Base-by-base conservation (phyloP, 2,888 invertebrate genomes). In the Sacculina carcini region DNA sequence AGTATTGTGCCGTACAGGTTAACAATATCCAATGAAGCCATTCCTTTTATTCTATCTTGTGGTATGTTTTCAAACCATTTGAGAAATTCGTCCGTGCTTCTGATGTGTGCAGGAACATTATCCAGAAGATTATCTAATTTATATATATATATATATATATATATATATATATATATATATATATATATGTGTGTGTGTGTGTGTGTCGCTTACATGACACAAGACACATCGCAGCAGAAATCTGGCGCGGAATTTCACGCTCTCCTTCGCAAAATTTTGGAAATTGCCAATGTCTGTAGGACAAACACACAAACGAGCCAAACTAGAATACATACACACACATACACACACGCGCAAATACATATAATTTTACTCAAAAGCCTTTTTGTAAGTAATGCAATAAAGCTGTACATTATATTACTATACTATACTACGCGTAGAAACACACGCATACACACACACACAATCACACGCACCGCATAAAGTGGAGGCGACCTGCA, bases 91-190 rank as follows among this genome's bases (percentile, higher is more conserved):
- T n/a, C n/a, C n/a, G n/a, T n/a, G n/a, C n/a, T n/a, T n/a, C n/a
- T n/a, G n/a, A n/a, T n/a, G n/a, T n/a, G n/a, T n/a, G n/a, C n/a
- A n/a, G n/a, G n/a, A n/a, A n/a, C n/a, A n/a, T n/a, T n/a, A n/a
- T n/a, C n/a, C n/a, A n/a, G n/a, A n/a, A n/a, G n/a, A n/a, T n/a
- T 23, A 44, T 10, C 24, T 44, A 19, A 40, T 40, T 19, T 40
- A 40, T 40, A 40, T 40, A 40, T 40, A 40, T 40, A 40, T 40
- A 40, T 40, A 40, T 40, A 40, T 40, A 40, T 40, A 40, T 40
- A 40, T 40, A 40, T 40, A 40, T 40, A 40, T 40, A 40, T 40
- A 40, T 40, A 40, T 40, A 40, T 40, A 40, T 40, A 40, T 40
- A 40, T 40, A 40, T 40, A 40, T 40, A 40, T 40, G 21, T 19